phyloP scores from a whole-genome alignment of 2,797 vertebrate genomes.

The Pangasius mekongensis region DNA sequence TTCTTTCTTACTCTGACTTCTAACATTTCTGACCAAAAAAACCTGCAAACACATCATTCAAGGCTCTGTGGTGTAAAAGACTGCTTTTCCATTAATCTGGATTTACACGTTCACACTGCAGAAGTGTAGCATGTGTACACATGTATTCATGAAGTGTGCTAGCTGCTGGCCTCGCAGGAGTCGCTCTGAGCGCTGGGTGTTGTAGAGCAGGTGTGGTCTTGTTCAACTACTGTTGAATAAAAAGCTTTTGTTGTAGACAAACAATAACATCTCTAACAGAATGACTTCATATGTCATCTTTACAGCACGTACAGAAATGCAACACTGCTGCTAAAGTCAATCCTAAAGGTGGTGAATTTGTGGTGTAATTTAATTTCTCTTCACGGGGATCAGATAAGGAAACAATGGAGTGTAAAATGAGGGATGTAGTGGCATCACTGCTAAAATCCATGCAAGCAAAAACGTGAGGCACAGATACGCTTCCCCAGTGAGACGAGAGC shows the following conservation, averaged over 20 bases:
- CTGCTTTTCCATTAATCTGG: neutral
- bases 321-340: neutral
- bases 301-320: neutral
- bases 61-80: neutral
- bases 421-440: conserved; percentile 53
- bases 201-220: conserved; percentile 25
- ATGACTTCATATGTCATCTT: neutral
- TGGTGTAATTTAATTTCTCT: neutral
- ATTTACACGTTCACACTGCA: neutral
- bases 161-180: neutral
- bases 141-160: neutral
- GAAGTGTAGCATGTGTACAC: neutral
- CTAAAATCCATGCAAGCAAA: conserved; percentile 48
- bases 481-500: conserved; percentile 58
- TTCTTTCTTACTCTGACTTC: neutral
- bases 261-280: neutral
- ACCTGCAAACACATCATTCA: neutral
- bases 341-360: neutral
- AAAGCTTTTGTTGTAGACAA: conserved; percentile 7
- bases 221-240: neutral
- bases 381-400: neutral
- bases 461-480: conserved; percentile 58
- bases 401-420: neutral
- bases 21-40: neutral
- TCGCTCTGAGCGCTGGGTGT: neutral